A percentile compares a stretch with the other conserved stretches of the same genome.
Conservation (phyloP, 1,140 invertebrate species). For the Ostrea denselamellosa region DNA sequence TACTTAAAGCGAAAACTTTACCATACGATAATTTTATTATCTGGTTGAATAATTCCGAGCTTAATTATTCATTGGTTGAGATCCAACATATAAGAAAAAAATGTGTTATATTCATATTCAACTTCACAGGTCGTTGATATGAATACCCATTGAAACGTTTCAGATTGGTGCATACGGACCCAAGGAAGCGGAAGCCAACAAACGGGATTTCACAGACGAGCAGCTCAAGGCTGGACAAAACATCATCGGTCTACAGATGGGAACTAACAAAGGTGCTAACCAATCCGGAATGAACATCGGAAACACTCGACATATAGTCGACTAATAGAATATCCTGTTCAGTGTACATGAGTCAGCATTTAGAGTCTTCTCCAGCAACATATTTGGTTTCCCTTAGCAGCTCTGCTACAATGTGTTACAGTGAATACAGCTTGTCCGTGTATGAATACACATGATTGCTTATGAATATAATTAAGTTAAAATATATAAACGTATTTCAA, state of each 20-base stretch:
- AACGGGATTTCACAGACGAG: slow-evolving; percentile 88
- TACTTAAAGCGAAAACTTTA: no score
- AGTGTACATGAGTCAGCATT: neutral
- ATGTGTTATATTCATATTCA: no score
- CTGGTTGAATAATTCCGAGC: no score
- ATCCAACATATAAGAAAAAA: no score
- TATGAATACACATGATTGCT: no score
- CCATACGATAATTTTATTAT: no score
- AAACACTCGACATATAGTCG: slow-evolving; percentile 66
- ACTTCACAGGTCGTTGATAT: no score
- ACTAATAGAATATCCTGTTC: slow-evolving; percentile 46
- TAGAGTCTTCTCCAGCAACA: neutral
- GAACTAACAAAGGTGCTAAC: slow-evolving; percentile 82
- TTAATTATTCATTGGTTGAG: no score
- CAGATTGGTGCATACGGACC: slow-evolving; percentile 92
- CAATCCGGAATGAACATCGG: slow-evolving; percentile 88
- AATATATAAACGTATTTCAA: neutral
- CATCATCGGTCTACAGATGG: slow-evolving; percentile 73
- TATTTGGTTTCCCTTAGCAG: neutral
- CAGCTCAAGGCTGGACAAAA: slow-evolving; percentile 90
- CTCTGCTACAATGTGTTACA: neutral
- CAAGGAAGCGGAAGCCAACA: slow-evolving; percentile 95
- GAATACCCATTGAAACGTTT: neutral
- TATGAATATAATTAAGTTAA: no score
- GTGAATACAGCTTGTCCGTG: neutral